These are phyloP conservation scores for Colostygia pectinataria DNA, from an alignment of 2,888 invertebrate genomes.

Conservation along the genomic window DNA sequence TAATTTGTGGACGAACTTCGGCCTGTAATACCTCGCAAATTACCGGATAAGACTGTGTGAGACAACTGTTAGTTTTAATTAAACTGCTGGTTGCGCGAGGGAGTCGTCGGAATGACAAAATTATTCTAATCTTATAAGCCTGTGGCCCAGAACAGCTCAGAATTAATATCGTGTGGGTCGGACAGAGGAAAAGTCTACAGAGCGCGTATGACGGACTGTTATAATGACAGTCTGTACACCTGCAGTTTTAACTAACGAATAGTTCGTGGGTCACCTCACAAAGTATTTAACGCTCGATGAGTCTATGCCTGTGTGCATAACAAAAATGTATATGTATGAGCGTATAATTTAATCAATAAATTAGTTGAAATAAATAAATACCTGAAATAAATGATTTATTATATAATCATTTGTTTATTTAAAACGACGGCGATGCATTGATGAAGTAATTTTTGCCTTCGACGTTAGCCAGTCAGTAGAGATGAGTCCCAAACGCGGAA, in stretches of 20 bases:
- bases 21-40: slow-evolving; percentile 82
- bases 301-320: too few species aligned
- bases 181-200: slow-evolving; percentile 34
- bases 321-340: too few species aligned
- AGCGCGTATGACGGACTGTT: slow-evolving; percentile 5
- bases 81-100: slow-evolving; percentile 79
- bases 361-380: too few species aligned
- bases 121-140: slow-evolving; percentile 82
- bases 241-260: too few species aligned
- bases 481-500: slow-evolving; percentile 27
- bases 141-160: slow-evolving; percentile 67
- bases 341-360: too few species aligned
- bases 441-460: slow-evolving; percentile 1
- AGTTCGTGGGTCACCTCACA: too few species aligned
- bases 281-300: too few species aligned
- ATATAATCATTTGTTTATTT: too few species aligned
- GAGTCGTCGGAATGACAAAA: slow-evolving; percentile 77
- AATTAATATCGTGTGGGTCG: slow-evolving; percentile 72
- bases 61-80: slow-evolving; percentile 84
- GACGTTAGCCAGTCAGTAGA: background rate
- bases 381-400: too few species aligned
- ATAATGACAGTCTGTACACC: background rate
- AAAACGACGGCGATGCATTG: too few species aligned
- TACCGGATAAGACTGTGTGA: slow-evolving; percentile 82
- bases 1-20: slow-evolving; percentile 82